Conservation (phyloP, 35 echinoderm and acorn worm genomes). For the Acanthaster planci region DNA sequence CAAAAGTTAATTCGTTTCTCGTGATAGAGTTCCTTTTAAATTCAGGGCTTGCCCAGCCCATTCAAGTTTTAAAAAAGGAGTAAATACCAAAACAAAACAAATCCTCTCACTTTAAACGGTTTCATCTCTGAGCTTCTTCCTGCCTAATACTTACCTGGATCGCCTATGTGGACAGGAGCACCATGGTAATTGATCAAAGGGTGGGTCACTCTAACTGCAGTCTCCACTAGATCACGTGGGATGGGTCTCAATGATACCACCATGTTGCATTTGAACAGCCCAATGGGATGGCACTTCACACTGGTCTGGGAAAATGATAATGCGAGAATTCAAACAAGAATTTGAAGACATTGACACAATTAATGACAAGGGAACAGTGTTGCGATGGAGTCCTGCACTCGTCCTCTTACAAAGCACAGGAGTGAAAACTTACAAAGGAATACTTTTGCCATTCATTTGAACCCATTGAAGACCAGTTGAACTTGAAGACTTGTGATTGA, state of each 20-base stretch:
- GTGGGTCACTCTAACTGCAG: conserved; percentile 40
- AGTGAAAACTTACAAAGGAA: no score
- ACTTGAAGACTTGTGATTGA: neutral
- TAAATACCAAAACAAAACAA: no score
- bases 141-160: conserved; percentile 45
- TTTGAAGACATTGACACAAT: neutral
- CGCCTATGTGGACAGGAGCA: conserved; percentile 72
- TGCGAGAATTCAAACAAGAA: neutral
- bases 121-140: no score
- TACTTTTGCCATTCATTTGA: no score
- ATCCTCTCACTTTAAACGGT: no score
- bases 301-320: conserved; percentile 42
- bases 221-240: conserved; percentile 55
- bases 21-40: no score
- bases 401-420: no score
- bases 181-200: conserved; percentile 54
- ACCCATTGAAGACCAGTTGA: no score
- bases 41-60: no score
- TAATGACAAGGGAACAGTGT: neutral
- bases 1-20: no score
- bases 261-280: conserved; percentile 50
- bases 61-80: no score
- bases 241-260: conserved; percentile 78
- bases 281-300: conserved; percentile 54
- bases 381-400: no score